These are phyloP conservation scores for Drosophila rellima DNA, from an alignment of 2,888 invertebrate species.

Conservation along the genomic window DNA sequence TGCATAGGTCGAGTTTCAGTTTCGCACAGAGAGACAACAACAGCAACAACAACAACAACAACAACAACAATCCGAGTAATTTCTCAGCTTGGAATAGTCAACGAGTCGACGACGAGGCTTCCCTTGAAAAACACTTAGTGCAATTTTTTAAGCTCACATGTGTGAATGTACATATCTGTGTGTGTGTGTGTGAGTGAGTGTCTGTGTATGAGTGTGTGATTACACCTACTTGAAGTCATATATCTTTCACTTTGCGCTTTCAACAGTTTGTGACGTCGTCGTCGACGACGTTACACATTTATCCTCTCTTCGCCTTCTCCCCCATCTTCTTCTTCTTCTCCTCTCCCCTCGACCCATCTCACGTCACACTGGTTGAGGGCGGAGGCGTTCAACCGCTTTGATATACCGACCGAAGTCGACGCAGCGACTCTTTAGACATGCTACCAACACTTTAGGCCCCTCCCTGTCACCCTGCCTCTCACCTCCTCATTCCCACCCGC, in stretches of 20 bases:
- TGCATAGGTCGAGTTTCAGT: conserved; percentile 67
- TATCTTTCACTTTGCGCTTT: conserved; percentile 82
- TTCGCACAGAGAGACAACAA: conserved; percentile 33
- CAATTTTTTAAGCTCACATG: conserved; percentile 63
- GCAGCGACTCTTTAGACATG: conserved; percentile 60
- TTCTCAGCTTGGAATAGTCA: conserved; percentile 65
- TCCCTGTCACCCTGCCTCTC: not conserved
- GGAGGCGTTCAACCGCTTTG: conserved; percentile 67
- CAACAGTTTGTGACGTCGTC: conserved; percentile 80
- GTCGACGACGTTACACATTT: conserved; percentile 66
- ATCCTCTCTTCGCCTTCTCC: conserved; percentile 31
- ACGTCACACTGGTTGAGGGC: conserved; percentile 36
- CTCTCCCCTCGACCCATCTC: not conserved
- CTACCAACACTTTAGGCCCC: conserved; percentile 63
- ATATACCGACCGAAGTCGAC: conserved; percentile 69
- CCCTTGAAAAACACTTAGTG: conserved; percentile 74
- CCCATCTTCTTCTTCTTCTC: not conserved
- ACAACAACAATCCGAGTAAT: conserved; percentile 52
- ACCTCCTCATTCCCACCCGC: not conserved
- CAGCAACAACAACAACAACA: conserved; percentile 8
- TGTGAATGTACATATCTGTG: conserved; percentile 28
- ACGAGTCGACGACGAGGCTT: conserved; percentile 55
- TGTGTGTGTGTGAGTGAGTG: conserved; percentile 40
- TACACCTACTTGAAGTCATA: conserved; percentile 80
- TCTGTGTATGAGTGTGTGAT: conserved; percentile 60